A percentile compares a stretch with the other conserved stretches of the same genome.
These are phyloP conservation scores for Laticauda laticaudata DNA, from an alignment of 2,113 vertebrate genomes.

Conservation along the genomic window DNA sequence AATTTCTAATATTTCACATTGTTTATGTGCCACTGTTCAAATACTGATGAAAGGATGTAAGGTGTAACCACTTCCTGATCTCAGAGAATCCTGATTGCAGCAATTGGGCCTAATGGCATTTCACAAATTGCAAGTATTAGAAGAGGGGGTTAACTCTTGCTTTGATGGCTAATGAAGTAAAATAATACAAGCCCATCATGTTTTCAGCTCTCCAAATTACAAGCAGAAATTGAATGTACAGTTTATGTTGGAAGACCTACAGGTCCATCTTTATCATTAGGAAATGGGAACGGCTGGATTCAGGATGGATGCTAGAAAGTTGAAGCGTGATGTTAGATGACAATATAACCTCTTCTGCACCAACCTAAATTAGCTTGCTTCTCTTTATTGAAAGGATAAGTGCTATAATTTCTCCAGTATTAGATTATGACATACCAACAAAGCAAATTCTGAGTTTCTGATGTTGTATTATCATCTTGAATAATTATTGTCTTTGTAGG, in stretches of 20 bases:
- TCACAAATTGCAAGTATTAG: not conserved
- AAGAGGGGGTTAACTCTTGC: not conserved
- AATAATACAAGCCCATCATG: not conserved
- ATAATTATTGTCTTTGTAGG: not conserved
- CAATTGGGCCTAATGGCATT: not conserved
- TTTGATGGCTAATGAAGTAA: not conserved
- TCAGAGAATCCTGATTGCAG: not conserved
- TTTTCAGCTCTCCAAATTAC: not conserved
- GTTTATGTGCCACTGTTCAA: not conserved
- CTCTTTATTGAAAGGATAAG: not conserved
- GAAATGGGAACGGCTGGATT: not conserved
- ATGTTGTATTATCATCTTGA: not conserved
- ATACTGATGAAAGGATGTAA: not conserved
- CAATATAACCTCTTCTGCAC: too few species aligned
- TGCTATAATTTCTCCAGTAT: not conserved
- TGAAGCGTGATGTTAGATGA: not conserved
- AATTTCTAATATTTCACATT: constrained; percentile 27
- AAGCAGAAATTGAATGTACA: not conserved
- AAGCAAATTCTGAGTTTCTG: not conserved
- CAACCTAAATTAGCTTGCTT: not conserved
- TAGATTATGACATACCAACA: not conserved
- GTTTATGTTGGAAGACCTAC: not conserved
- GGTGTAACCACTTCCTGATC: constrained; percentile 18
- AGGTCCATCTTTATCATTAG: too few species aligned
- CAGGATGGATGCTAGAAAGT: not conserved